Conservation (phyloP, 2,113 vertebrate genomes). For the Cygnus atratus region DNA sequence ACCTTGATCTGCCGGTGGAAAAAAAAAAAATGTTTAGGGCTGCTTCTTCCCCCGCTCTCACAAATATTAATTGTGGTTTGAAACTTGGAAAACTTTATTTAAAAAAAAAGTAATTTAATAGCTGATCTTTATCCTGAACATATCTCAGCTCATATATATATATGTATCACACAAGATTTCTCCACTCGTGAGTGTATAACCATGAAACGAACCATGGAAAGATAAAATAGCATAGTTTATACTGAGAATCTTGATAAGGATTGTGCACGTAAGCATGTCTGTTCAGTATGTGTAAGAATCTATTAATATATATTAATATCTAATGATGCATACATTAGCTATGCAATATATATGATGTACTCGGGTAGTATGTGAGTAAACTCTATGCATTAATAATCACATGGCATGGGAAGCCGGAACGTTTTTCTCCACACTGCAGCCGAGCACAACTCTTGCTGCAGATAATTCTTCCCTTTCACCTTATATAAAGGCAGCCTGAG, state of each 20-base stretch:
- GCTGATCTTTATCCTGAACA: not conserved
- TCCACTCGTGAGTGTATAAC: not conserved
- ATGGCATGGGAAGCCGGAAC: not conserved
- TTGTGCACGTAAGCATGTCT: not conserved
- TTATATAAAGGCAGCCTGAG: not conserved
- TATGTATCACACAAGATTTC: not conserved
- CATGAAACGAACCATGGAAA: not conserved
- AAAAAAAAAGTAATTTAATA: not conserved
- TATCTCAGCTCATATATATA: not conserved
- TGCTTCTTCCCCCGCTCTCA: not conserved
- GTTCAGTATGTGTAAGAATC: not conserved
- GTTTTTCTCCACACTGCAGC: not conserved
- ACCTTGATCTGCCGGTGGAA: constrained; percentile 27
- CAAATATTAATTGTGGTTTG: not conserved
- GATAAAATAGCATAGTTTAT: not conserved
- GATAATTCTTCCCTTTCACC: not conserved
- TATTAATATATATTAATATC: not conserved
- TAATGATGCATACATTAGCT: not conserved
- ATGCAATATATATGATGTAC: not conserved
- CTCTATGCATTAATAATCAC: not conserved
- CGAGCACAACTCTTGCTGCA: not conserved
- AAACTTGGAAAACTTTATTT: constrained; percentile 20
- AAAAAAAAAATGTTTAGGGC: not conserved
- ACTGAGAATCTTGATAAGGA: not conserved
- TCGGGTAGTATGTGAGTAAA: not conserved